A percentile compares a stretch with the other conserved stretches of the same genome.
Evolutionary conservation across 2,888 invertebrate genomes (phyloP).

Genomic region (Vanessa cardui): DNA sequence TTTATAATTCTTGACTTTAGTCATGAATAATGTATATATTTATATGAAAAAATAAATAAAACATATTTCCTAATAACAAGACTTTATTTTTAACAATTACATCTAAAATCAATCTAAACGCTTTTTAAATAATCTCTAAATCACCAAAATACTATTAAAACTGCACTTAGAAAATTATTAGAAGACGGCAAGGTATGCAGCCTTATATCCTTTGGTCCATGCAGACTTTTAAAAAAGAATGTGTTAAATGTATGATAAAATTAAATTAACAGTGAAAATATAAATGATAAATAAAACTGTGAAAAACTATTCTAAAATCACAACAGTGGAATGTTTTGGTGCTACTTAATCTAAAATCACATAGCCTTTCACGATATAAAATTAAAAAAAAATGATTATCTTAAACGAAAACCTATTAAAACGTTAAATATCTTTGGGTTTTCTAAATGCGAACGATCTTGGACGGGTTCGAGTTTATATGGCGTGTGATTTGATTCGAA

Average conservation of each 20-base stretch:
- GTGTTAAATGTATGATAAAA: slow-evolving; percentile 44
- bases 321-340: slow-evolving; percentile 77
- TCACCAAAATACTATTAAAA: slow-evolving; percentile 26
- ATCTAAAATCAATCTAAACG: slow-evolving; percentile 59
- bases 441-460: slow-evolving; percentile 56
- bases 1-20: neutral
- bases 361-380: slow-evolving; percentile 59
- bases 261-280: slow-evolving; percentile 45
- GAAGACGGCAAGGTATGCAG: slow-evolving; percentile 40
- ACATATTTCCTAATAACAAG: slow-evolving; percentile 44
- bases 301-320: slow-evolving; percentile 68
- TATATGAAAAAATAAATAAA: slow-evolving; percentile 18
- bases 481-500: slow-evolving; percentile 7
- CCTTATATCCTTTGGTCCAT: slow-evolving; percentile 35
- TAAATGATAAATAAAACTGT: slow-evolving; percentile 48
- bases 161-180: slow-evolving; percentile 42
- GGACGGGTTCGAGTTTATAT: slow-evolving; percentile 32
- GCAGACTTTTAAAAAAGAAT: slow-evolving; percentile 44
- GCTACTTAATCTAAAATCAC: slow-evolving; percentile 78
- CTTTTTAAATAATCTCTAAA: slow-evolving; percentile 25
- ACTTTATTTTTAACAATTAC: slow-evolving; percentile 67
- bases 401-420: slow-evolving; percentile 55
- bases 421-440: slow-evolving; percentile 65
- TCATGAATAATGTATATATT: neutral
- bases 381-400: slow-evolving; percentile 47